These are phyloP conservation scores for Leptatherina wallacei DNA, from an alignment of 2,797 vertebrate genomes.

Conservation along the genomic window DNA sequence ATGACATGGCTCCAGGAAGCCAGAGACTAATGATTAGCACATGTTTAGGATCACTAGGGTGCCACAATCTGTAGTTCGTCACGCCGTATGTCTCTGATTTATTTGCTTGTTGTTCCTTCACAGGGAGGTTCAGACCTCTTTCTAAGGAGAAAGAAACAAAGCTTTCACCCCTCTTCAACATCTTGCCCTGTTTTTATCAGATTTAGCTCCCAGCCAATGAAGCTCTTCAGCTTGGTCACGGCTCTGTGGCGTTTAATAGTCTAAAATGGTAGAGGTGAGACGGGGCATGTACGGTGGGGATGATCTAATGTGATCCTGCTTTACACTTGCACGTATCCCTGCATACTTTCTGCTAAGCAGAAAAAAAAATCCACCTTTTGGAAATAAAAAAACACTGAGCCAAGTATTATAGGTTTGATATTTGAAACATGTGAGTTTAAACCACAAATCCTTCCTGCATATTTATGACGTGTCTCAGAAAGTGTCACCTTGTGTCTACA, in stretches of 20 bases:
- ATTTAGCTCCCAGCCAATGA: slow-evolving; percentile 50
- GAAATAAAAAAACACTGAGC: slow-evolving; percentile 1
- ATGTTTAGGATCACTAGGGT: slow-evolving; percentile 79
- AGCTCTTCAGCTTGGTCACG: slow-evolving; percentile 55
- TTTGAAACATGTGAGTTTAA: slow-evolving; percentile 10
- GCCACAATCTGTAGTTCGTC: slow-evolving; percentile 76
- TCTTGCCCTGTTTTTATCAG: slow-evolving; percentile 57
- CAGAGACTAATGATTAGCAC: slow-evolving; percentile 83
- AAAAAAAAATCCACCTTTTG: background rate
- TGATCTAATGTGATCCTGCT: slow-evolving; percentile 31
- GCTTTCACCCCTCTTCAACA: slow-evolving; percentile 41
- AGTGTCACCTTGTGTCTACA: slow-evolving; percentile 14
- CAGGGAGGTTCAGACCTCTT: slow-evolving; percentile 48
- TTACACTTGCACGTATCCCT: slow-evolving; percentile 1
- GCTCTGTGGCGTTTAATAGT: slow-evolving; percentile 43
- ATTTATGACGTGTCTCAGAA: slow-evolving; percentile 9
- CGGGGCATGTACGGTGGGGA: slow-evolving; percentile 8
- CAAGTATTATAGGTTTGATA: background rate
- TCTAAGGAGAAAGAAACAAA: slow-evolving; percentile 42
- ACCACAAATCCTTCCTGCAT: slow-evolving; percentile 5
- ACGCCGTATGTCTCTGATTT: slow-evolving; percentile 77
- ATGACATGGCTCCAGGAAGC: slow-evolving; percentile 84
- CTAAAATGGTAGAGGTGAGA: slow-evolving; percentile 48
- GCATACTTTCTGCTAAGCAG: background rate
- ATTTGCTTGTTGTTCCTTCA: slow-evolving; percentile 76